Conservation (phyloP, 2,888 invertebrate genomes). For the Coenonympha glycerion region DNA sequence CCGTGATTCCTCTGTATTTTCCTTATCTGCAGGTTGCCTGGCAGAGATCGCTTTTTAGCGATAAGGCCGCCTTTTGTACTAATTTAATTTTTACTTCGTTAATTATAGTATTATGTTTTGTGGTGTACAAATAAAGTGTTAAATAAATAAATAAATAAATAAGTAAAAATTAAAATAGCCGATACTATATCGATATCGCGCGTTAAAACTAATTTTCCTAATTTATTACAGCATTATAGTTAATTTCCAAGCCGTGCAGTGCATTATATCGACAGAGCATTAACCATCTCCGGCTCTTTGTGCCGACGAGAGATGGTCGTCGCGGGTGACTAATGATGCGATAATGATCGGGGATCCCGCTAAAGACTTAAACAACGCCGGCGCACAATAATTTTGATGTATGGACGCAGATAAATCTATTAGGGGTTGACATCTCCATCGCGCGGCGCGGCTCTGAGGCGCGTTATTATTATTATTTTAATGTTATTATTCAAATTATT, state of each 20-base stretch:
- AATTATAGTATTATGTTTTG: too few relatives aligned
- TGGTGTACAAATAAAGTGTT: too few relatives aligned
- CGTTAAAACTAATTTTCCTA: background rate
- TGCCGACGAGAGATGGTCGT: conserved; percentile 36
- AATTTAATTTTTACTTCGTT: too few relatives aligned
- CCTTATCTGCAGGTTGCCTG: too few relatives aligned
- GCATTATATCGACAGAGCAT: conserved; percentile 16
- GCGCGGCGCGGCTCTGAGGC: conserved; percentile 44
- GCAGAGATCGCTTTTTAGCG: too few relatives aligned
- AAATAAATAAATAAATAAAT: too few relatives aligned
- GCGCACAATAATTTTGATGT: conserved; percentile 50
- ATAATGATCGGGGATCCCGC: conserved; percentile 43
- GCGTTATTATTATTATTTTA: conserved; percentile 68
- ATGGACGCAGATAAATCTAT: conserved; percentile 65
- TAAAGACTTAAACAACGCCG: conserved; percentile 44
- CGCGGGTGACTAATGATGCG: conserved; percentile 53
- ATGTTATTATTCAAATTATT: conserved; percentile 73
- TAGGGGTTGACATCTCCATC: conserved; percentile 59
- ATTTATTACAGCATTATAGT: background rate
- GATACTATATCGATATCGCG: too few relatives aligned
- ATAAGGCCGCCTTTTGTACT: too few relatives aligned
- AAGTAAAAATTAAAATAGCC: too few relatives aligned
- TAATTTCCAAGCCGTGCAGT: background rate
- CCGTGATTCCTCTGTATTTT: too few relatives aligned
- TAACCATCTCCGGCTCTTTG: conserved; percentile 23